phyloP scores from a whole-genome alignment of 64 coral and sea anemone genomes.

The Acropora yongei region DNA sequence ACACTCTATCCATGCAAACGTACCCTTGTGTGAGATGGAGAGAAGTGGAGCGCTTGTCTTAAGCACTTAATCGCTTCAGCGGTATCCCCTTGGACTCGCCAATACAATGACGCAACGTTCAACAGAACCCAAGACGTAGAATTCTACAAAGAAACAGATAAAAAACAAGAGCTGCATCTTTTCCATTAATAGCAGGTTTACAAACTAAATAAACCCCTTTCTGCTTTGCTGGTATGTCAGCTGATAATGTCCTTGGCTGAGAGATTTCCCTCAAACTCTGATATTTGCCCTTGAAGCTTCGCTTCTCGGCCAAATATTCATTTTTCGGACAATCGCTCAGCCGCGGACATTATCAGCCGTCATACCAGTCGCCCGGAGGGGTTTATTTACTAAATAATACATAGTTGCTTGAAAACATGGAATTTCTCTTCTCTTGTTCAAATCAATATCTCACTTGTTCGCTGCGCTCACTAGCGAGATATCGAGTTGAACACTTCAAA shows the following conservation, averaged over 20 bases:
- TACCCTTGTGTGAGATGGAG: slow-evolving; percentile 26
- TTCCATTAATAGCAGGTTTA: no score
- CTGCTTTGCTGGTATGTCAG: no score
- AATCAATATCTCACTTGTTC: no score
- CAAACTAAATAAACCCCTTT: no score
- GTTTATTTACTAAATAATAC: not conserved
- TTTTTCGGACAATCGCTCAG: slow-evolving; percentile 37
- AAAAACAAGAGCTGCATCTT: not conserved
- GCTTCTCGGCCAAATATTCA: slow-evolving; percentile 32
- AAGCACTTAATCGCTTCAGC: slow-evolving; percentile 92
- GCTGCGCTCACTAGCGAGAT: no score
- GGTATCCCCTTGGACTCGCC: slow-evolving; percentile 85
- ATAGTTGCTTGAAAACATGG: no score
- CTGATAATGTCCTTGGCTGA: not conserved
- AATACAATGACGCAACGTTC: slow-evolving; percentile 88
- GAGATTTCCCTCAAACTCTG: no score
- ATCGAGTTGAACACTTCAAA: no score
- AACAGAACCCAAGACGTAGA: slow-evolving; percentile 88
- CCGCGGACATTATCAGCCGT: slow-evolving; percentile 7
- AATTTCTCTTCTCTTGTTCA: no score
- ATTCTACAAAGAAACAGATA: slow-evolving; percentile 55
- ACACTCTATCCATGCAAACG: not conserved
- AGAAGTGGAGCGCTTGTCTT: slow-evolving; percentile 62
- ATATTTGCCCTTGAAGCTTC: not conserved
- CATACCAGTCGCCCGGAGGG: not conserved